Evolutionary conservation across 2,888 invertebrate species (phyloP).

Genomic region (Tupiocoris notatus): DNA sequence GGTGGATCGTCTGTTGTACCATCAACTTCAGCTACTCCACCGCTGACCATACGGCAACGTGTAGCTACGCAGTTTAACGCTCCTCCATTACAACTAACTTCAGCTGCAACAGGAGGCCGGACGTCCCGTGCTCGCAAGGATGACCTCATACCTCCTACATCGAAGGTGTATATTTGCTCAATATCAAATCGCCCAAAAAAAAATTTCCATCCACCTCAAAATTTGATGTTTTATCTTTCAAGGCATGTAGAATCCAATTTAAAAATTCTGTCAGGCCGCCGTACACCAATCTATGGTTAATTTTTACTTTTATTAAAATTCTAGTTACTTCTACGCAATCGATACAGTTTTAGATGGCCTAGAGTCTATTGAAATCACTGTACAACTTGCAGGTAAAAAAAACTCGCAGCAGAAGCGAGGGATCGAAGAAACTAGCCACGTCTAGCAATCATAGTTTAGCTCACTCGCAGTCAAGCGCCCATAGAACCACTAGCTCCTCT

Average conservation of each 20-base stretch:
- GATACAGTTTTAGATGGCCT: too few relatives aligned
- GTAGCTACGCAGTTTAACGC: not conserved
- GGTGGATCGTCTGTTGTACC: too few relatives aligned
- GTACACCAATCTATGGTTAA: too few relatives aligned
- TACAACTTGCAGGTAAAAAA: slow-evolving; percentile 27
- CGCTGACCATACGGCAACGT: not conserved
- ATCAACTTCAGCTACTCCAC: not conserved
- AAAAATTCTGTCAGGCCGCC: too few relatives aligned
- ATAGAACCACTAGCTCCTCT: not conserved
- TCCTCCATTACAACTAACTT: not conserved
- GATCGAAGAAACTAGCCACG: slow-evolving; percentile 24
- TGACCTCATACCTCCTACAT: not conserved
- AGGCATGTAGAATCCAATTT: too few relatives aligned
- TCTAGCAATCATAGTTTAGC: not conserved
- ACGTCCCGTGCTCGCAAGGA: not conserved
- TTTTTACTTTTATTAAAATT: too few relatives aligned
- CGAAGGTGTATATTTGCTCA: too few relatives aligned
- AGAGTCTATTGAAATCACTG: too few relatives aligned
- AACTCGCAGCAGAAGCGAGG: slow-evolving; percentile 25
- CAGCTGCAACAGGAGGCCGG: not conserved
- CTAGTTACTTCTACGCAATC: too few relatives aligned
- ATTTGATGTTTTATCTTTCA: too few relatives aligned
- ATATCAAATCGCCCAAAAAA: too few relatives aligned
- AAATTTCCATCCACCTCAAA: too few relatives aligned
- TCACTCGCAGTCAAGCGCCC: not conserved